Evolutionary conservation across 1,140 invertebrate genomes (phyloP), one percentile per base, ranked within the genome.

Genomic region (Papilio polytes): DNA sequence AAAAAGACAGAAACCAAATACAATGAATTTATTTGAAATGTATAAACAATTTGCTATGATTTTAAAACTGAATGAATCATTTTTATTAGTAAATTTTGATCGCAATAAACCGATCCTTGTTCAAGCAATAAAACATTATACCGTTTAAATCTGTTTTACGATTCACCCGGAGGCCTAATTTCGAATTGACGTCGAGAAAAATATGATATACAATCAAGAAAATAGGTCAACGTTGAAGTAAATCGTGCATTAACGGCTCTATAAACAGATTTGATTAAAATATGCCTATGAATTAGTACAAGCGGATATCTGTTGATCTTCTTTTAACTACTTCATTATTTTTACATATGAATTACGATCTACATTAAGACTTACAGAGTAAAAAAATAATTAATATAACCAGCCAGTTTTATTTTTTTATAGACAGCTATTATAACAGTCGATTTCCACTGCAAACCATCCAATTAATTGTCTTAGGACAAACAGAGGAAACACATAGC

Each of bases 91-190:
- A 56, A n/a, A 56, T 51, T 63, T 63, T 36, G 13, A 31, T 66
- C 12, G 12, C 20, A 66, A 66, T 66, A 66, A 31, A 15, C 63
- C 63, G 26, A 70, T 31, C 3, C 26, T 4, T 31, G 63, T 15
- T 36, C 63, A 74, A 36, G 10, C 9, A 76, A 51, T 76, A 76
- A 76, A 74, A 74, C 20, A 46, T 74, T 74, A 74, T 51, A 76
- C 31, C 44, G 74, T 51, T 76, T 51, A 48, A 76, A 76, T 26
- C 74, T 22, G 44, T 48, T 46, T 76, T 48, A 76, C 74, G 74
- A 76, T 76, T 48, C 10, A 74, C n/a, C 36, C 72, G 20, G 18
- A 48, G 74, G 44, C 74, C 74, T 51, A 76, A 76, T 76, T 74
- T 51, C n/a, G 20, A 76, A 76, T 76, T 26, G 46, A 46, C 74